Evolutionary conservation across 2,888 invertebrate genomes (phyloP), one percentile per base, ranked within the genome.

Genomic region (Cryptocephalus moraei): DNA sequence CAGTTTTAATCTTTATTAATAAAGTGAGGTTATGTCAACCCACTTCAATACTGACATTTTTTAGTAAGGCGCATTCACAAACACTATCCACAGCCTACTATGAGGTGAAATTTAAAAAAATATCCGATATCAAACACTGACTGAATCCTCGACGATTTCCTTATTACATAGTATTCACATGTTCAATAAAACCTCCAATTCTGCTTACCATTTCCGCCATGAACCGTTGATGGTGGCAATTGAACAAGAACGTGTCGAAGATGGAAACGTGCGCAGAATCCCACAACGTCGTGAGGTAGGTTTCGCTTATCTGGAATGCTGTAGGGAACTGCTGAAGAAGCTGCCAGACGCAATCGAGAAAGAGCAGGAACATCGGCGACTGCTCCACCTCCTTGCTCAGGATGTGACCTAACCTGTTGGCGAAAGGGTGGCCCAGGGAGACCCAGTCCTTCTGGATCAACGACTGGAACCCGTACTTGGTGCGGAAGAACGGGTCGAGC

Each of bases 391-490:
- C 78, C 45, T 77, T 74, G 22, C 76, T 77, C 1, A 78, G 67
- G 11, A 86, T 78, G 50, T 85, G 84, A 0, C 86, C 86, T 52
- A 86, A 70, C 44, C 88, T 77, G 62, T 49, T 63, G 4, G 66
- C 64, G 47, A 70, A 72, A 1, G 91, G 92, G 71, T 96, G 95
- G 31, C 94, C 94, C 53, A 93, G 74, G 1, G 89, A 84, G 4
- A 95, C 76, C 95, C 96, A 97, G 66, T 96, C 95, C 67, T 94
- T 91, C 71, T 95, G 93, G 46, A 96, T 74, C 36, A 96, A 76
- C 47, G 86, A 83, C 71, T 94, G 91, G 70, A 96, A 92, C 45
- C 95, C 95, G 38, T 78, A 75, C 51, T 88, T 78, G 4, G 90
- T 88, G 45, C 95, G 78, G 70, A 77, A 89, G 66, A 85, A 73